Evolutionary conservation across 1,140 invertebrate species (phyloP).

Genomic region (Archegozetes longisetosus): DNA sequence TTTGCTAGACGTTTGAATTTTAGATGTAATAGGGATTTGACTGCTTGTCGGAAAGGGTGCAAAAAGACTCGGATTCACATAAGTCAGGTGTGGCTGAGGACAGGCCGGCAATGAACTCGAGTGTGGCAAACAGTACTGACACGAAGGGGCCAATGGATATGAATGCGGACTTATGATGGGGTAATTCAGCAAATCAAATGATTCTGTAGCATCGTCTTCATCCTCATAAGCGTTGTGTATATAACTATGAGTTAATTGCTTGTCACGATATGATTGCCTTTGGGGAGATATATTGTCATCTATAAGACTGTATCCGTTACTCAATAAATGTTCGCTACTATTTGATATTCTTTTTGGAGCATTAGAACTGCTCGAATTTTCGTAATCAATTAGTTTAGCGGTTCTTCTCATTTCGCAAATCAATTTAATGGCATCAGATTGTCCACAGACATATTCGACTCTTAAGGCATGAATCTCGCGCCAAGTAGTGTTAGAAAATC

Average conservation of each 20-base stretch:
- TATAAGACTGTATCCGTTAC: not conserved
- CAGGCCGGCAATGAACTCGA: not conserved
- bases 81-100: not conserved
- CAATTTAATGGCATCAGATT: conserved; percentile 27
- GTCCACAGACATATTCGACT: conserved; percentile 41
- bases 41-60: not conserved
- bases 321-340: not conserved
- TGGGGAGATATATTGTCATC: not conserved
- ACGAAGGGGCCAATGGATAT: not conserved
- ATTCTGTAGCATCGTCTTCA: not conserved
- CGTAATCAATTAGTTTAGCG: conserved; percentile 2
- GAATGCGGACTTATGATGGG: not conserved
- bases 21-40: not conserved
- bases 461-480: conserved; percentile 47
- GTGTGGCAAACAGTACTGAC: not conserved
- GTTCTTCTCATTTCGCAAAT: conserved; percentile 12
- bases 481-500: conserved; percentile 32
- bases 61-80: not conserved
- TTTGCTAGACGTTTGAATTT: not conserved
- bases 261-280: not conserved
- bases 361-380: not conserved
- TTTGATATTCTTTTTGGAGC: not conserved
- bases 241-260: not conserved
- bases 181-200: not conserved
- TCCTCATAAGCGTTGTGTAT: not conserved